These are phyloP conservation scores for Sarcophaga carnaria DNA, from an alignment of 2,888 invertebrate genomes.

Conservation along the genomic window DNA sequence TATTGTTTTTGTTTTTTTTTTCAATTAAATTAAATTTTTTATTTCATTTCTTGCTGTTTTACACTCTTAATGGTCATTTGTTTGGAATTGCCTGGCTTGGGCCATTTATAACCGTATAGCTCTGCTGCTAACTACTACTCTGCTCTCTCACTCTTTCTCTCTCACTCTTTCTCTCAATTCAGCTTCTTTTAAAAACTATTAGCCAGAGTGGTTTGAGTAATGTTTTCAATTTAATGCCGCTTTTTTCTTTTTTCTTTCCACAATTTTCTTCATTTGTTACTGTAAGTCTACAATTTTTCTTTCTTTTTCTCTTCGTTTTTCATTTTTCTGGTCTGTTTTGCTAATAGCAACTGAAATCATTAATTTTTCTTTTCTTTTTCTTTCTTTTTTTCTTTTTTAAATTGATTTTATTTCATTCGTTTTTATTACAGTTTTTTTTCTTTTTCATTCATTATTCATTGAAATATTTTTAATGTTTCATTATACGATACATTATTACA, in stretches of 20 bases:
- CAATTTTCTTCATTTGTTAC: slow-evolving; percentile 38
- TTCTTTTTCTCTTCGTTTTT: neutral
- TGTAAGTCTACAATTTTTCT: slow-evolving; percentile 4
- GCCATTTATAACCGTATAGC: no score
- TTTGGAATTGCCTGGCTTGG: neutral
- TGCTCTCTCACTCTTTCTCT: no score
- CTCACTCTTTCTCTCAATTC: no score
- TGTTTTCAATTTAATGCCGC: no score
- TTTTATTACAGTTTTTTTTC: slow-evolving; percentile 3
- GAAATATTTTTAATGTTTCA: no score
- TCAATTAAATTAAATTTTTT: slow-evolving; percentile 38
- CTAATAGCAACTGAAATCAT: slow-evolving; percentile 44
- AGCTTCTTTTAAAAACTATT: no score
- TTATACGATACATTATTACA: no score
- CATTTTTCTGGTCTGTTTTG: slow-evolving; percentile 45
- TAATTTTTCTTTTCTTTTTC: slow-evolving; percentile 6
- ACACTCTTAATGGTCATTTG: slow-evolving; percentile 22
- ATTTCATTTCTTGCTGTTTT: slow-evolving; percentile 3
- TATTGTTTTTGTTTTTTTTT: neutral
- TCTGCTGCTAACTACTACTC: no score
- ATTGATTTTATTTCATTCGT: slow-evolving; percentile 21
- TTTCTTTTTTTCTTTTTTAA: neutral
- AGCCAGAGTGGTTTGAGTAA: no score
- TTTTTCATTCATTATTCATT: neutral
- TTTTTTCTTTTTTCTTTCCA: slow-evolving; percentile 26